Evolutionary conservation across 2,113 vertebrate genomes (phyloP), one percentile per base, ranked within the genome.

Genomic region (Chelonoidis abingdonii): DNA sequence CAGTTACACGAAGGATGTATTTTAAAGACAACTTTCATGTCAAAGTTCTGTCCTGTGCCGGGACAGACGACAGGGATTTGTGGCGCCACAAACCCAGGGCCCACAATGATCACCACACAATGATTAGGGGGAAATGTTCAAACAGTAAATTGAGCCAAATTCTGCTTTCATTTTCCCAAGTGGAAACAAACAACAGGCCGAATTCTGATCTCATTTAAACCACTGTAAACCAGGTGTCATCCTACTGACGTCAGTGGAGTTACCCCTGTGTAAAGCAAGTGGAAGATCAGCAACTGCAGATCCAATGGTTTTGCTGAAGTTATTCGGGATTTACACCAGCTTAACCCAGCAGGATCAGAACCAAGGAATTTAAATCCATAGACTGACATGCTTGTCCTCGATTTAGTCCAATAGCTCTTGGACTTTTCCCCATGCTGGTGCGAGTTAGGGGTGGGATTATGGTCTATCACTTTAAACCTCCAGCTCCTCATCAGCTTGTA

Each of bases 401-500:
- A 35, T 78, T 86, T 86, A 41, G 86, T 14, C 89, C 35, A 7
- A 25, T 0, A 5, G 56, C 82, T 57, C 56, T 0, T 44, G 24
- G 22, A 6, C 38, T 38, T 89, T 59, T 57, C 69, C 53, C 52
- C n/a, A 8, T 89, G n/a, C 27, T 53, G 38, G 22, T 6, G 1
- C 93, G 62, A 96, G 57, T 35, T 29, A 38, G 22, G 65, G 88
- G 24, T 7, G 53, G 81, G 84, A 92, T 92, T 92, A 91, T 47
- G 3, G 1, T 17, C 44, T 57, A 0, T 82, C 93, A 84, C 69
- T 93, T 92, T n/a, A 50, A 93, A 94, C 78, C 94, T 96, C 57
- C 92, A 59, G 38, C 86, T 35, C 82, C 89, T 81, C 87, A 65
- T 87, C 96, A 91, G 91, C 78, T 84, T 86, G 75, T 91, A 81